Conservation (phyloP, 2,888 invertebrate species). For the Leptogaster cylindrica region DNA sequence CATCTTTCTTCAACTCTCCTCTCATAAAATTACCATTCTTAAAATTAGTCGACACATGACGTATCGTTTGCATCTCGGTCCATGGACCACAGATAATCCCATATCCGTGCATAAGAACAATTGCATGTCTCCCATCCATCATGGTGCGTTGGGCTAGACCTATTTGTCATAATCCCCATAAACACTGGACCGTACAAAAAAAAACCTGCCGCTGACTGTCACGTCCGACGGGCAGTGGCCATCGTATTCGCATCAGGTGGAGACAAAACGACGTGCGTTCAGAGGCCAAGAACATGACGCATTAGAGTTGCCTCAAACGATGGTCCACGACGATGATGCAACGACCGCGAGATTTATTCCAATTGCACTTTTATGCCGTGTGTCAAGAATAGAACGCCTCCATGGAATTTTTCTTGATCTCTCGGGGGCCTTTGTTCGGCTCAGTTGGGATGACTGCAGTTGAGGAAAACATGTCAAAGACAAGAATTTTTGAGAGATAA, state of each 20-base stretch:
- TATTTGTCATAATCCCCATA: slow-evolving; percentile 40
- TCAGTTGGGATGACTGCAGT: slow-evolving; percentile 26
- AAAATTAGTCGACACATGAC: slow-evolving; percentile 24
- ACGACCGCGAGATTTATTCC: slow-evolving; percentile 36
- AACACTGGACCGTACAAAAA: slow-evolving; percentile 31
- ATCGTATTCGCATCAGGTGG: slow-evolving; percentile 20
- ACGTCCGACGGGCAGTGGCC: slow-evolving; percentile 20
- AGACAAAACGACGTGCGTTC: slow-evolving; percentile 10
- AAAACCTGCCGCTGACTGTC: slow-evolving; percentile 20
- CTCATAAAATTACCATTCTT: slow-evolving; percentile 29
- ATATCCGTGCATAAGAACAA: slow-evolving; percentile 27
- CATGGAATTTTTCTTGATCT: slow-evolving; percentile 21
- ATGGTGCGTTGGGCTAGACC: slow-evolving; percentile 24
- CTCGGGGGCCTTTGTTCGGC: slow-evolving; percentile 29
- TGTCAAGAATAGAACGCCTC: neutral
- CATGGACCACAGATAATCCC: slow-evolving; percentile 17
- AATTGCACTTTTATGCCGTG: slow-evolving; percentile 6
- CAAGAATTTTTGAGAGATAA: slow-evolving; percentile 32
- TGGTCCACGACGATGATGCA: slow-evolving; percentile 3
- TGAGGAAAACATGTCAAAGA: slow-evolving; percentile 37
- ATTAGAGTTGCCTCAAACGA: slow-evolving; percentile 22
- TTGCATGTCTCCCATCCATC: slow-evolving; percentile 28
- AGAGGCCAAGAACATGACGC: slow-evolving; percentile 40
- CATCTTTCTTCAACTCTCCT: neutral
- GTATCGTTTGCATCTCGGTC: slow-evolving; percentile 32